Percentiles rank a stretch among this genome's conserved stretches.
Conservation (phyloP, 2,113 vertebrate genomes). For the Myotis lucifugus region DNA sequence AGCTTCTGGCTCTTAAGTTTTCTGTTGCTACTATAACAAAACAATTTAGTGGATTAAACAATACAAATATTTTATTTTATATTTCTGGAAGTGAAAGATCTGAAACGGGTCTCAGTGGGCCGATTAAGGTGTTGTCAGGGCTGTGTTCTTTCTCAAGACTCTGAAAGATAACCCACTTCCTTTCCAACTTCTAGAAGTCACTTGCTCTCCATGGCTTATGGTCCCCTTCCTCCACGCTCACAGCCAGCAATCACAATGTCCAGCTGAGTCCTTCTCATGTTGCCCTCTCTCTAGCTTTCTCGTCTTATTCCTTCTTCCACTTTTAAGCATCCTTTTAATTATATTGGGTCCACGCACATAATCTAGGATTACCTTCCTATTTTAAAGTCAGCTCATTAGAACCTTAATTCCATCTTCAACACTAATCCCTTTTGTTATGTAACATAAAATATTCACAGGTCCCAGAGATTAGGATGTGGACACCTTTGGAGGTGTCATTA, state of each 20-base stretch:
- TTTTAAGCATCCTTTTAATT: neutral
- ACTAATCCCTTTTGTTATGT: neutral
- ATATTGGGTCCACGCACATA: neutral
- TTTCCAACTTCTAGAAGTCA: neutral
- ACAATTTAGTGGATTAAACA: neutral
- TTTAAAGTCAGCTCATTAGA: neutral
- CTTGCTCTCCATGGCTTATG: neutral
- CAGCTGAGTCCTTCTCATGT: neutral
- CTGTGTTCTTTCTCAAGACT: neutral
- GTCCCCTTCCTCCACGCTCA: accelerated
- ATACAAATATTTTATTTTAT: neutral
- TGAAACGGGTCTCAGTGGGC: neutral
- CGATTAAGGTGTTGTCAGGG: neutral
- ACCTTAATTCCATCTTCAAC: neutral
- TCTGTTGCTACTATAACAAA: neutral
- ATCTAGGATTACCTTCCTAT: neutral
- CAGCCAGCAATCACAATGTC: too few relatives aligned
- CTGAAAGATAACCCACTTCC: neutral
- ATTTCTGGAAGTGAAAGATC: neutral
- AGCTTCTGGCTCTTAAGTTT: neutral
- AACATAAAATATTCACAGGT: too few relatives aligned
- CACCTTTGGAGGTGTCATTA: neutral
- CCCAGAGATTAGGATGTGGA: neutral
- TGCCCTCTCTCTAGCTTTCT: neutral
- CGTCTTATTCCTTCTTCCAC: neutral